Evolutionary conservation across 1,140 invertebrate genomes (phyloP).

Genomic region (Drosophila trapezifrons): DNA sequence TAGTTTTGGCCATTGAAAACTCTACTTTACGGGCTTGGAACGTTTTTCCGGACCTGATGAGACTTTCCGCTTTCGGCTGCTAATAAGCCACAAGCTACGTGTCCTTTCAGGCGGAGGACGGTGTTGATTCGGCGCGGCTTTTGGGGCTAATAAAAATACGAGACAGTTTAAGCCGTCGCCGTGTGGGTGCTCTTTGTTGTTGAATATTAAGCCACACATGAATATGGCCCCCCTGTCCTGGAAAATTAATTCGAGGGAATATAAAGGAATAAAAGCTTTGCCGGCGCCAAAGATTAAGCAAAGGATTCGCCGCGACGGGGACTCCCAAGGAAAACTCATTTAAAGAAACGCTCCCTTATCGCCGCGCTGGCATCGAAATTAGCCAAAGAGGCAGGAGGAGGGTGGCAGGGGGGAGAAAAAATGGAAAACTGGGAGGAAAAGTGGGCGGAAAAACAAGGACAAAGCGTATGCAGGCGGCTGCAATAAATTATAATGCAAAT

Average conservation of each 20-base stretch:
- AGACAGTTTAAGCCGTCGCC: conserved; percentile 60
- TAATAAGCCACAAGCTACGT: conserved; percentile 59
- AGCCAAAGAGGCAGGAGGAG: conserved; percentile 48
- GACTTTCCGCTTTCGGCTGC: conserved; percentile 13
- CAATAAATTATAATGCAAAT: conserved; percentile 81
- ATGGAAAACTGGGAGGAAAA: background rate
- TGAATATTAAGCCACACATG: conserved; percentile 27
- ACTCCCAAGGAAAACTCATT: conserved; percentile 59
- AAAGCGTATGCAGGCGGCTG: conserved; percentile 64
- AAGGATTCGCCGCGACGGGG: conserved; percentile 47
- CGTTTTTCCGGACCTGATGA: conserved; percentile 27
- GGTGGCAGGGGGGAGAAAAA: conserved; percentile 15
- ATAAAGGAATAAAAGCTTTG: conserved; percentile 52
- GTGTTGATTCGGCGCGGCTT: conserved; percentile 13
- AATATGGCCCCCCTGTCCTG: too few species aligned
- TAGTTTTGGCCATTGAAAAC: conserved; percentile 30
- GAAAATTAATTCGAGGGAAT: conserved; percentile 61
- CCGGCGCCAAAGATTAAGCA: conserved; percentile 55
- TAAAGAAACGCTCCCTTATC: conserved; percentile 59
- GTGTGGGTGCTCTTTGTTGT: conserved; percentile 41
- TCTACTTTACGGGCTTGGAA: conserved; percentile 28
- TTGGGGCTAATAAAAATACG: conserved; percentile 60
- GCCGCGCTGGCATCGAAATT: conserved; percentile 62
- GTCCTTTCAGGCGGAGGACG: conserved; percentile 12
- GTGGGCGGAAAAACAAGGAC: conserved; percentile 6